A percentile compares a stretch with the other conserved stretches of the same genome.
Conservation (phyloP, 1,140 invertebrate species). For the Teleopsis dalmanni region DNA sequence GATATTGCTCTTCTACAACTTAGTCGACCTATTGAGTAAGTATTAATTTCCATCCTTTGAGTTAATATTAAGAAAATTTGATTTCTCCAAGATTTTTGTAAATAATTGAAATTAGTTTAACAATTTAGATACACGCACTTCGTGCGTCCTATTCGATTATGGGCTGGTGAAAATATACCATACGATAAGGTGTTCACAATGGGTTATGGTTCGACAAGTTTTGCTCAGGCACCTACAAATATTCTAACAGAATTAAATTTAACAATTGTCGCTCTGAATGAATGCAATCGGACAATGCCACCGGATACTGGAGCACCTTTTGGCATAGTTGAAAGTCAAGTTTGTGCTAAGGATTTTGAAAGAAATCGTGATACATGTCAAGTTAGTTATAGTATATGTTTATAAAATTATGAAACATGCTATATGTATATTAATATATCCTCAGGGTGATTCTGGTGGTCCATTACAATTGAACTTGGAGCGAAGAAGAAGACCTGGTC, state of each 20-base stretch:
- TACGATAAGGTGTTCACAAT: slow-evolving; percentile 23
- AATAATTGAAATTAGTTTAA: not conserved
- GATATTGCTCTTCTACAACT: slow-evolving; percentile 26
- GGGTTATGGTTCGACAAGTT: slow-evolving; percentile 29
- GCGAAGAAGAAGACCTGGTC: slow-evolving; percentile 24
- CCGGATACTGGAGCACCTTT: slow-evolving; percentile 14
- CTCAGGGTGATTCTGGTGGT: slow-evolving; percentile 27
- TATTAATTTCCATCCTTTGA: not conserved
- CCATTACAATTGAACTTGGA: slow-evolving; percentile 27
- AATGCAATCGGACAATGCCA: slow-evolving; percentile 22
- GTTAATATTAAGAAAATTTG: not conserved
- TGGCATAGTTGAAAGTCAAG: slow-evolving; percentile 23
- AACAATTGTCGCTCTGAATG: slow-evolving; percentile 16
- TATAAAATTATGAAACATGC: not conserved
- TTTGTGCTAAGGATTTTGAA: slow-evolving; percentile 26
- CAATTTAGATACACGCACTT: slow-evolving; percentile 19
- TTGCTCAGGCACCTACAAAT: slow-evolving; percentile 25
- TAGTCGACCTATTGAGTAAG: slow-evolving; percentile 18
- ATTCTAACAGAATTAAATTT: slow-evolving; percentile 25
- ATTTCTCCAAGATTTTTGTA: not conserved
- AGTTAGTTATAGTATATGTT: slow-evolving; percentile 8
- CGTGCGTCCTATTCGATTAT: slow-evolving; percentile 21
- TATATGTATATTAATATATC: not conserved
- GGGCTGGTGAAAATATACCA: slow-evolving; percentile 22
- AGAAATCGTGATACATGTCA: slow-evolving; percentile 32